Evolutionary conservation across 2,888 invertebrate genomes (phyloP).

Genomic region (Acleris sparsana): DNA sequence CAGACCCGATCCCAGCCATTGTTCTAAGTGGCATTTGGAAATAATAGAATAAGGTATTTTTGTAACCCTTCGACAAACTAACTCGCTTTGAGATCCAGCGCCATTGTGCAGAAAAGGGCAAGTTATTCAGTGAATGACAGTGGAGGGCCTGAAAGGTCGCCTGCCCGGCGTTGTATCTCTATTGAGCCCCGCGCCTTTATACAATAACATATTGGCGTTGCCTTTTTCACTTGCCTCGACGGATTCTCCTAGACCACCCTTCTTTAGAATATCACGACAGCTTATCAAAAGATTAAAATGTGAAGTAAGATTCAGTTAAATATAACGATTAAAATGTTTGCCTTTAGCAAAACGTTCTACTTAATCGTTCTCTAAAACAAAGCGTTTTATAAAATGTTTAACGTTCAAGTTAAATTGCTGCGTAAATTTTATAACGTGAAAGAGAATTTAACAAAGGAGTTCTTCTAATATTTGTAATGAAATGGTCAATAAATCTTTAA

Average conservation of each 20-base stretch:
- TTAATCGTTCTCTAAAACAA: not conserved
- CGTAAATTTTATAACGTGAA: not conserved
- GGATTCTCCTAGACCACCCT: conserved; percentile 10
- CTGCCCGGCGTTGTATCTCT: conserved; percentile 60
- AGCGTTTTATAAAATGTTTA: not conserved
- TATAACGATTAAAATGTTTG: too few species aligned
- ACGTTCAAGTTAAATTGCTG: not conserved
- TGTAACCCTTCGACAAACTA: conserved; percentile 36
- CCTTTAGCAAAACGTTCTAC: too few species aligned
- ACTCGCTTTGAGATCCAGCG: conserved; percentile 51
- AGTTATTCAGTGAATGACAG: conserved; percentile 63
- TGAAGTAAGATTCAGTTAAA: too few species aligned
- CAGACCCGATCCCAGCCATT: not conserved
- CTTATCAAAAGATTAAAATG: conserved; percentile 8
- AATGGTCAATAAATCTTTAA: conserved; percentile 1
- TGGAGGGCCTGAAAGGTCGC: conserved; percentile 65
- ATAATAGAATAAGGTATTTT: conserved; percentile 28
- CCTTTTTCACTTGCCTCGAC: conserved; percentile 47
- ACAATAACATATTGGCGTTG: conserved; percentile 53
- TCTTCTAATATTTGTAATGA: not conserved
- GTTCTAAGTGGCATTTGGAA: conserved; percentile 26
- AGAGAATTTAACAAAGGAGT: not conserved
- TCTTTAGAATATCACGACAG: conserved; percentile 28
- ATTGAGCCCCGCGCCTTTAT: conserved; percentile 54
- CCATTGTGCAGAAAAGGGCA: conserved; percentile 69